Base-by-base conservation (phyloP, 2,113 vertebrate genomes). In the Porphyrio hochstetteri region DNA sequence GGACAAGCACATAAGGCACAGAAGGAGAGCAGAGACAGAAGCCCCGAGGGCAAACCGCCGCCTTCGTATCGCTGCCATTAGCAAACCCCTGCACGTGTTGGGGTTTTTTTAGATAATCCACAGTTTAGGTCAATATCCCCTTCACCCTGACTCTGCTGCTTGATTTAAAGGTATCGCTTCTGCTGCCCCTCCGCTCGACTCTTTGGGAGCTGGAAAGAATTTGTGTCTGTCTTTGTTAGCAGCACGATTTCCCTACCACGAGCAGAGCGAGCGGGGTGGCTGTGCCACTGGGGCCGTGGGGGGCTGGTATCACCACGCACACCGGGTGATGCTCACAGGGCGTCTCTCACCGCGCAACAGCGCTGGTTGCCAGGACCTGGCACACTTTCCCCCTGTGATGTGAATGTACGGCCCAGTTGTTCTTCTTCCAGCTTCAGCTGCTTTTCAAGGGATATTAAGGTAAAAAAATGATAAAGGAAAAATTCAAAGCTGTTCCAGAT, bases 401-500 rank as follows among this genome's bases (percentile, higher is more conserved):
- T 67, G 38, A 38, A 17, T 23, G 29, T 74, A 55, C 3, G 40
- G 82, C 70, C 78, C 63, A 72, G 76, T 53, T 83, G 31, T 81
- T 76, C 9, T 69, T 86, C 96, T 97, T 94, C 85, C 86, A 91
- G 63, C 50, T 94, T 75, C 84, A 88, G 83, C 76, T 93, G 33
- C 33, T 19, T 87, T 96, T 97, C 90, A 96, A 97, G 57, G 81
- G 91, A 88, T 90, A 78, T 50, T 70, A 72, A 69, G 53, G 71
- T 75, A 64, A 60, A 93, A 95, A 95, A 61, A 38, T 10, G 7
- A 67, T 56, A 46, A 60, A 44, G 23, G 55, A 86, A 93, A 86
- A 84, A 64, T 29, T 36, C 52, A 86, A 56, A 96, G 28, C 67
- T 80, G 44, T 97, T 97, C 95, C 94, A 97, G 95, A 86, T 97